Base-by-base conservation (phyloP, 92 coral and sea anemone genomes). In the Montipora capitata region DNA sequence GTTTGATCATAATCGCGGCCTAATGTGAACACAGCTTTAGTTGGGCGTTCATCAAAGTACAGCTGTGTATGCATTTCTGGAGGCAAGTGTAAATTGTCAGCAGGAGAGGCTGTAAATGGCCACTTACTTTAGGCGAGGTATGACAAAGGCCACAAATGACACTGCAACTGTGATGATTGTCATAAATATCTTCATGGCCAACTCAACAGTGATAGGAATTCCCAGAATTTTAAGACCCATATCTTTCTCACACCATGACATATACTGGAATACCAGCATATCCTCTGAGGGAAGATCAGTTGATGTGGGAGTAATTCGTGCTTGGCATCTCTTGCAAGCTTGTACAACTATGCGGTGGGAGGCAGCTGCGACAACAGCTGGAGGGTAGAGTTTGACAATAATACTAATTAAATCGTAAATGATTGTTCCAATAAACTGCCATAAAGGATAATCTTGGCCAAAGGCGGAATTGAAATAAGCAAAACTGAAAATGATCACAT, bases 181-280 rank as follows among this genome's bases (percentile, higher is more conserved):
- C 92, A 91, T 82, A 62, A 87, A 42, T 64, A 90, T 78, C 68
- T 82, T 93, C 61, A 83, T 70, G 38, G 94, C 67, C 54, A 93
- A 68, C 74, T 93, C 87, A 10, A 93, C 94, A 18, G 96, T 93
- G 64, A 93, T 93, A n/a, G 92, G 88, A 49, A 93, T 91, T 76
- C 96, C 94, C 11, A 93, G 77, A 81, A 93, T 91, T 48, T 93
- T 93, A 16, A 93, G 90, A 20, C 96, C 96, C 87, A 91, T 90
- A 64, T 93, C 92, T 11, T 86, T 18, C 77, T 93, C 96, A 48
- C 92, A 87, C 76, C 70, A 80, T 4, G 84, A 86, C 71, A 91
- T 82, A 71, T 87, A 91, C 76, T 93, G 94, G 54, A 86, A 91
- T n/a, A 93, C 64, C 69, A 81, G 96, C 87, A 93, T 76, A 18